Evolutionary conservation across 1,140 invertebrate genomes (phyloP), one percentile per base, ranked within the genome.

Genomic region (Rhagoletis pomonella): DNA sequence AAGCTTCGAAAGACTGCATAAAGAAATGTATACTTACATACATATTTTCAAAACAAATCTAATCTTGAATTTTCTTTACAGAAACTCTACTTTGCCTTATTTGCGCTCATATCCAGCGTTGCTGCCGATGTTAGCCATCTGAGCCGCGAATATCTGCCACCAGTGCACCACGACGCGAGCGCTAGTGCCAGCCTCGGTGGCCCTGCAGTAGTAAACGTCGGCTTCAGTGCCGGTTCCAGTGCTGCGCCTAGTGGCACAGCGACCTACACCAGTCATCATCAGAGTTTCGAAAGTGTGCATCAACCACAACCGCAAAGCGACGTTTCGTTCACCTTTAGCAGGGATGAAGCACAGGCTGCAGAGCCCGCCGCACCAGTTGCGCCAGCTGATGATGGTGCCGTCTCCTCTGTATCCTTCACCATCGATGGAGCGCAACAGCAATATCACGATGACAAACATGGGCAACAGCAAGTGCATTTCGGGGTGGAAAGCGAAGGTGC

Each of bases 91-190:
- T 64, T 92, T 87, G 89, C 90, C 84, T 73, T 90, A 3, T 86
- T 92, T 86, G 89, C 90, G 10, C 50, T 92, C 5, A 60, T 90
- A 29, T 88, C 90, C 81, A 39, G 88, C 2, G 91, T 87, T 14
- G 84, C 88, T 44, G 91, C 90, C 42, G 91, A 92, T 88, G 91
- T 92, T 47, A 92, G 89, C 77, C 91, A 92, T 64, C 88, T 92
- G 5, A 87, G 87, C 12, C 55, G 60, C 17, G 64, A 73, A 39
- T 88, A 88, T 50, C 84, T 88, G 85, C 87, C 87, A 17, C 87
- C 87, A 69, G 87, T 87, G 44, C 87, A 87, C 19, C 77, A 59
- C 29, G 77, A 3, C 58, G 10, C 3, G n/a, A 9, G 64, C 29
- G 64, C 5, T 64, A 64, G 60, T n/a, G 62, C 5, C 3, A 87